Evolutionary conservation across 23 tunicate genomes (phyloP), one percentile per base, ranked within the genome.

Genomic region (Aplidium turbinatum): DNA sequence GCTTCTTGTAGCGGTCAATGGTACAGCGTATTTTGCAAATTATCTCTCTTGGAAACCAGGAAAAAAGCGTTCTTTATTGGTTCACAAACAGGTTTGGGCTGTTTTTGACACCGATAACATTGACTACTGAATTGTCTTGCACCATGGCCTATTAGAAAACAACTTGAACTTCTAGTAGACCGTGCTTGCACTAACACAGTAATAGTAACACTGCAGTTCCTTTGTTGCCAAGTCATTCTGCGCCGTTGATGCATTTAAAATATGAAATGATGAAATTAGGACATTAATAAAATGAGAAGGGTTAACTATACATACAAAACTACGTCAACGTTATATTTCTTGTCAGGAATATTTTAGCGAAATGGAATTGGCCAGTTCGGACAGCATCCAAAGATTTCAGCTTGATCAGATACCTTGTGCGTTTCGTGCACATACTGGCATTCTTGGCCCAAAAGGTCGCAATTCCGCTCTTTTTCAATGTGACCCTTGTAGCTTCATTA

Each of bases 401-500:
- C 36, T 82, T 24, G 85, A 90, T 3, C 87, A 81, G 45, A 50
- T 84, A 20, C 76, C 79, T 2, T 74, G 87, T 64, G 83, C 84
- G 20, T 84, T 78, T 48, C 82, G 97, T 9, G 56, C 82, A 0
- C 90, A 91, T 57, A 46, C 97, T 36, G 97, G 57, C 21, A 61
- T 63, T 36, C 68, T 84, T 18, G 85, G 86, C 5, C 86, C 97
- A 9, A 84, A 84, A 69, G 97, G 86, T 0, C 40, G 79, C 39
- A 79, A 73, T 31, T 75, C 72, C 1, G 85, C 84, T n/a, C 2
- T 91, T 19, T 65, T 91, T 57, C 97, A 91, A 74, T 73, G 74
- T 7, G 58, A 68, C 20, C 97, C 97, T 24, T 9, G 79, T 18
- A 91, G 35, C 38, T 91, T 91, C 52, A n/a, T 85, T 1, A 91